These are phyloP conservation scores for Arizona elegans DNA, from an alignment of 2,113 vertebrate species.

Conservation along the genomic window DNA sequence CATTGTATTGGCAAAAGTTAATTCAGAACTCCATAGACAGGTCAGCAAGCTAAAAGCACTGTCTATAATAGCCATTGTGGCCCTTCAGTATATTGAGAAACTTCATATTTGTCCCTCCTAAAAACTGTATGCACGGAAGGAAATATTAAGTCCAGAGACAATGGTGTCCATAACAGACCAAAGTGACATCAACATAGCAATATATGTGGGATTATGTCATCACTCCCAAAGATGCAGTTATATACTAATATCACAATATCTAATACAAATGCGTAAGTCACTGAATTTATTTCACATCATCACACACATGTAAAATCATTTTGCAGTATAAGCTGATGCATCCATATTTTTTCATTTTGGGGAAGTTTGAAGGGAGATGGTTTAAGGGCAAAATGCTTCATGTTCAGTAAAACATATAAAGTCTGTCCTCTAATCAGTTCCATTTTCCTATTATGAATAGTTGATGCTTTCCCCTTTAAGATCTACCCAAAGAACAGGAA, in stretches of 20 bases:
- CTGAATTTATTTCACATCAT: not conserved
- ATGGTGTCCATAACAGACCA: not conserved
- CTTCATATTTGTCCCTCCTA: not conserved
- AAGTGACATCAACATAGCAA: not conserved
- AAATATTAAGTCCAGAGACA: not conserved
- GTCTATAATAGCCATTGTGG: not conserved
- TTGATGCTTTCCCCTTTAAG: not conserved
- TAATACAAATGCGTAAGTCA: not conserved
- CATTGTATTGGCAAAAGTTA: not conserved
- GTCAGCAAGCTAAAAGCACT: not conserved
- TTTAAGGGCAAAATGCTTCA: not conserved
- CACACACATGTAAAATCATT: not conserved
- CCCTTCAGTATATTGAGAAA: not conserved
- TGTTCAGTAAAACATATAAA: not conserved
- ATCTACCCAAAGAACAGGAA: not conserved
- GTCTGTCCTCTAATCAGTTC: not conserved
- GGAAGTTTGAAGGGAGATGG: not conserved
- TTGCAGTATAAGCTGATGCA: not conserved
- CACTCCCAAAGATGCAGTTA: not conserved
- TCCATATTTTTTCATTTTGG: not conserved
- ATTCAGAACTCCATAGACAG: not conserved
- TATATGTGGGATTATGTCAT: not conserved
- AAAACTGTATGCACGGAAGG: not conserved
- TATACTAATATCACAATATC: not conserved
- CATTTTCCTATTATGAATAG: not conserved